These are phyloP conservation scores for Steinernema hermaphroditum DNA, from an alignment of 2,888 invertebrate genomes.

Conservation along the genomic window DNA sequence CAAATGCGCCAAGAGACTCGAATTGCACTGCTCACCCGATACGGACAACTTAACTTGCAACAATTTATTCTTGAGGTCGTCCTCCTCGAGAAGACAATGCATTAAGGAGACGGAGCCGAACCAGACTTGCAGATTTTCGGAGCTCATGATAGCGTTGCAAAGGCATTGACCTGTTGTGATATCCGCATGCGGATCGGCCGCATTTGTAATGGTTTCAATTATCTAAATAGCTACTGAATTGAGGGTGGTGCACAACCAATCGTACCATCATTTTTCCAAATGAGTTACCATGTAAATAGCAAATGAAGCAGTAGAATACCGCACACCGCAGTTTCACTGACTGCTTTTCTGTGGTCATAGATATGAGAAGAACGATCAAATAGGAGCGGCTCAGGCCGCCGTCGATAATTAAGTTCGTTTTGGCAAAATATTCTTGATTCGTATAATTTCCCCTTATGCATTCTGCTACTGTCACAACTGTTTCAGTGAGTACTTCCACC, in stretches of 20 bases:
- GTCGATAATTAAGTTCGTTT: constrained; percentile 64
- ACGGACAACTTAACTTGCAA: constrained; percentile 86
- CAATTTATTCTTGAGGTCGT: constrained; percentile 79
- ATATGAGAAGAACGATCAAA: constrained; percentile 90
- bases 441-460: constrained; percentile 84
- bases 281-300: constrained; percentile 89
- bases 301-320: constrained; percentile 94
- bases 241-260: neutral
- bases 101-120: constrained; percentile 87
- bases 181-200: neutral
- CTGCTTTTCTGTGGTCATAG: constrained; percentile 98
- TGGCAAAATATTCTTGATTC: constrained; percentile 87
- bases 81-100: constrained; percentile 80
- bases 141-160: constrained; percentile 31
- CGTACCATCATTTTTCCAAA: constrained; percentile 71
- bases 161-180: constrained; percentile 4
- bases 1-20: constrained; percentile 86
- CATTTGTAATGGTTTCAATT: neutral
- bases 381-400: constrained; percentile 75
- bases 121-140: constrained; percentile 73
- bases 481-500: constrained; percentile 89
- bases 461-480: constrained; percentile 91
- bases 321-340: constrained; percentile 86
- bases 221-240: neutral
- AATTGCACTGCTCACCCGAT: constrained; percentile 74